A percentile compares a stretch with the other conserved stretches of the same genome.
phyloP scores from a whole-genome alignment of 2,888 invertebrate species.

The Iphiclides podalirius region DNA sequence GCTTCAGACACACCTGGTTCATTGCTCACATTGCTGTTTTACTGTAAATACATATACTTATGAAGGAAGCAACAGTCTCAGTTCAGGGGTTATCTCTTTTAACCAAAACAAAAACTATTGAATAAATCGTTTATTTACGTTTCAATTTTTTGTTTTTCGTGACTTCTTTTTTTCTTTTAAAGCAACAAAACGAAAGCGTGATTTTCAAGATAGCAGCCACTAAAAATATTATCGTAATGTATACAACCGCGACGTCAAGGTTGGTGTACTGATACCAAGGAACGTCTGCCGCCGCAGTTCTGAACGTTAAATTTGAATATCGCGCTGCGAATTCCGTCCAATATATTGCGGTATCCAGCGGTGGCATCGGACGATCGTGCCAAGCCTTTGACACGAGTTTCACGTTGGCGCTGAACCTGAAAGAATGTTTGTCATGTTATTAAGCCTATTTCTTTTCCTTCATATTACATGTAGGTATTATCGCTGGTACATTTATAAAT shows the following conservation, averaged over 20 bases:
- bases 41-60: no score
- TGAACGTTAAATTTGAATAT: constrained; percentile 67
- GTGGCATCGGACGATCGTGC: constrained; percentile 79
- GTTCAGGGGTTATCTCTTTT: no score
- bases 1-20: no score
- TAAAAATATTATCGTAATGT: constrained; percentile 30
- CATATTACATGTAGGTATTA: no score
- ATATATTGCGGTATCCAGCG: constrained; percentile 81
- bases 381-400: constrained; percentile 74
- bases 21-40: no score
- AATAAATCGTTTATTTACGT: no score
- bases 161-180: constrained; percentile 22
- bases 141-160: constrained; percentile 26
- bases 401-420: constrained; percentile 62
- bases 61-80: no score
- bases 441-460: no score
- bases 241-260: constrained; percentile 45
- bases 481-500: no score
- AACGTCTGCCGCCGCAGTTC: constrained; percentile 75
- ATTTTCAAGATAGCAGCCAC: constrained; percentile 27
- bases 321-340: constrained; percentile 83
- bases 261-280: constrained; percentile 75
- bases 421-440: constrained; percentile 32
- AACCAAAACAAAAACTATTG: no score
- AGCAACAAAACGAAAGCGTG: constrained; percentile 29